phyloP scores from a whole-genome alignment of 35 echinoderm and acorn worm species.

The Apostichopus californicus region DNA sequence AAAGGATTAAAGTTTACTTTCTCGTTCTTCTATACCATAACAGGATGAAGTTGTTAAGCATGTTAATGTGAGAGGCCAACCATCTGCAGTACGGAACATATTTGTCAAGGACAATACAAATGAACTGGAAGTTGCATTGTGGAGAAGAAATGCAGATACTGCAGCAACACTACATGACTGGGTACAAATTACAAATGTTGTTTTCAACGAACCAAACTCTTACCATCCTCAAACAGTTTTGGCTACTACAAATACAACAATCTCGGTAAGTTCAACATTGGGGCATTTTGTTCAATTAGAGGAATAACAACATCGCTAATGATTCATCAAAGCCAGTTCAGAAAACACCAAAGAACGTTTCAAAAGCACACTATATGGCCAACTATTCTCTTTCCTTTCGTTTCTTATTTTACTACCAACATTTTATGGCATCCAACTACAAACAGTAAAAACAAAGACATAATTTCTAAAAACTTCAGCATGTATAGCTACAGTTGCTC shows the following conservation, averaged over 20 bases:
- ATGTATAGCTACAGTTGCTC: too few species aligned
- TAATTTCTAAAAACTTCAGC: too few species aligned
- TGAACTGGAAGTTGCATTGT: background rate
- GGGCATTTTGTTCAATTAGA: too few species aligned
- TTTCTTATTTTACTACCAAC: too few species aligned
- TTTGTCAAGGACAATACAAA: conserved; percentile 25
- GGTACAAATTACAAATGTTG: conserved; percentile 37
- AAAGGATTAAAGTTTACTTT: too few species aligned
- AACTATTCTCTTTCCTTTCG: too few species aligned
- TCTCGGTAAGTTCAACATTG: background rate
- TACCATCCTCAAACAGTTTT: background rate
- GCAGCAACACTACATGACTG: background rate
- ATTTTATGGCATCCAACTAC: too few species aligned
- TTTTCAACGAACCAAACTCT: conserved; percentile 26
- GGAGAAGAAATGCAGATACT: conserved; percentile 3
- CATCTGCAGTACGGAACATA: background rate
- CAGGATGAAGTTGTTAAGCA: conserved; percentile 1
- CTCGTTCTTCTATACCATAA: background rate
- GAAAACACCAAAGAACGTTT: too few species aligned
- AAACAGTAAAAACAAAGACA: too few species aligned
- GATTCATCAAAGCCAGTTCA: too few species aligned
- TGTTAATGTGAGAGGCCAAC: background rate
- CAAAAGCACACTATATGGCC: too few species aligned
- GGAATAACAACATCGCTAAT: too few species aligned
- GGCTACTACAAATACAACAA: background rate